Conservation (phyloP, 2,797 vertebrate species). For the Dryobates pubescens region DNA sequence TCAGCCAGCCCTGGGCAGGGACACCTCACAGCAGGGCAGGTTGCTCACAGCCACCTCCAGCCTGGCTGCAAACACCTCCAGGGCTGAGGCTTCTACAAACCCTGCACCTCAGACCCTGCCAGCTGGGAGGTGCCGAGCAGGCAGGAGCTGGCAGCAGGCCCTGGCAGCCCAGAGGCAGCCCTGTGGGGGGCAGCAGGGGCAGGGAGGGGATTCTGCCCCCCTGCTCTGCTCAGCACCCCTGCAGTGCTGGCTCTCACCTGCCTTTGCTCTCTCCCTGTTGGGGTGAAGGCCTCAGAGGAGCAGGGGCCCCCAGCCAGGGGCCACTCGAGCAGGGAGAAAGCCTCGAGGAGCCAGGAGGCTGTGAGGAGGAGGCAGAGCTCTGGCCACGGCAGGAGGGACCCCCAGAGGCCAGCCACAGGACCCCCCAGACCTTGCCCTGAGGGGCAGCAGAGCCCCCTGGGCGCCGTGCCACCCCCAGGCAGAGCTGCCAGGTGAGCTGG, state of each 20-base stretch:
- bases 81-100: no score
- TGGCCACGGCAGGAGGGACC: conserved; percentile 31
- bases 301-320: conserved; percentile 28
- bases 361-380: conserved; percentile 63
- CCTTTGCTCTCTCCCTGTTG: background rate
- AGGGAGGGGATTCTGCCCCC: no score
- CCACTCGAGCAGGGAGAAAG: conserved; percentile 67
- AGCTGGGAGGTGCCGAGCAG: no score
- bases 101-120: no score
- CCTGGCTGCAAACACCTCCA: no score
- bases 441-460: conserved; percentile 37
- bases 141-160: no score
- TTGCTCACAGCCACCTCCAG: no score
- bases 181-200: no score
- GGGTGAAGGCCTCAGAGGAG: conserved; percentile 56
- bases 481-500: conserved; percentile 68
- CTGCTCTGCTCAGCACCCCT: no score
- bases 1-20: no score
- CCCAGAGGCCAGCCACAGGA: background rate
- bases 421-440: background rate
- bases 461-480: background rate
- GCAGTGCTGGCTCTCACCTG: background rate
- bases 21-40: no score
- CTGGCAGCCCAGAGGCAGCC: no score
- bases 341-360: background rate